These are phyloP conservation scores for Acanthurus lineatus DNA, from an alignment of 2,797 vertebrate species.

Conservation along the genomic window DNA sequence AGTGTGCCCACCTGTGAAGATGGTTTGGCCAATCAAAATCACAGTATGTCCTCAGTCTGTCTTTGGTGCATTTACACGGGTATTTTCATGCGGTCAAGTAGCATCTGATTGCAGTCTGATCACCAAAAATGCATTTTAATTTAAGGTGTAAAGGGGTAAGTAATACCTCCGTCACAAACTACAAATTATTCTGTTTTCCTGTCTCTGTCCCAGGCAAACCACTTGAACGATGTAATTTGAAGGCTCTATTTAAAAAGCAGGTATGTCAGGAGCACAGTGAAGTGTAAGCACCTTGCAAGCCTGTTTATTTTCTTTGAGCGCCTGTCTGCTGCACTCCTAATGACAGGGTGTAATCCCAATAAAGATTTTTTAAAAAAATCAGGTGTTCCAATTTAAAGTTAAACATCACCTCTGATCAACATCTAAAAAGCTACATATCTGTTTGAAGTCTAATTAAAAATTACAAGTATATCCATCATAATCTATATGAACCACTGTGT, in stretches of 20 bases:
- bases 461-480: neutral
- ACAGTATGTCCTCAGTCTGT: too few relatives aligned
- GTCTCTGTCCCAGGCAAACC: constrained; percentile 43
- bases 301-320: constrained; percentile 57
- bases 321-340: constrained; percentile 64
- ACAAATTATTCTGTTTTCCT: constrained; percentile 54
- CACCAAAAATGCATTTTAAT: too few relatives aligned
- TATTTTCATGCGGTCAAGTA: too few relatives aligned
- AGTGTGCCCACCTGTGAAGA: too few relatives aligned
- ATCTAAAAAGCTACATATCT: constrained; percentile 4
- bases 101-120: too few relatives aligned
- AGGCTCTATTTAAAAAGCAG: constrained; percentile 71
- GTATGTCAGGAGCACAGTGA: constrained; percentile 52
- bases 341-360: constrained; percentile 61
- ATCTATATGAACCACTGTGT: neutral
- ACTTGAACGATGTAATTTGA: constrained; percentile 69
- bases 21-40: too few relatives aligned
- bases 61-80: too few relatives aligned
- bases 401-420: constrained; percentile 40
- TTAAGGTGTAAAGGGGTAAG: neutral
- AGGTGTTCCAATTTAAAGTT: constrained; percentile 43
- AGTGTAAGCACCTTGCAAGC: constrained; percentile 42
- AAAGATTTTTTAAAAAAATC: constrained; percentile 48
- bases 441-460: constrained; percentile 1
- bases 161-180: constrained; percentile 39